phyloP scores from a whole-genome alignment of 2,113 vertebrate species.

The Leptocoma aspasia region DNA sequence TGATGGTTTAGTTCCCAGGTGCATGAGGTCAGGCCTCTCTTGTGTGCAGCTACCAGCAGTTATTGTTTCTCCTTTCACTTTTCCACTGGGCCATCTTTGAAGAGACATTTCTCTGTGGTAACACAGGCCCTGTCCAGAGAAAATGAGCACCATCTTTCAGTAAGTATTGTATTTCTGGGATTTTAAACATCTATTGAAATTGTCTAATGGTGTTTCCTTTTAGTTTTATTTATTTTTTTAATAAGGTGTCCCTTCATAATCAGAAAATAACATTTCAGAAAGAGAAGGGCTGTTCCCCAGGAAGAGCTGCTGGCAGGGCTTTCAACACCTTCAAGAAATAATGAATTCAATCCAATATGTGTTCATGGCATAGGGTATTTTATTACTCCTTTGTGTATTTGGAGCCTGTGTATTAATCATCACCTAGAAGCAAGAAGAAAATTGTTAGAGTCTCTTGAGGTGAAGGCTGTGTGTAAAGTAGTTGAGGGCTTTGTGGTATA shows the following conservation, averaged over 20 bases:
- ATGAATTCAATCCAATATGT: conserved; percentile 15
- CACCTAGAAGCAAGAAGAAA: conserved; percentile 30
- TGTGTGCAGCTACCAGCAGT: not conserved
- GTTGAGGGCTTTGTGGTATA: conserved; percentile 14
- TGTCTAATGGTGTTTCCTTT: not conserved
- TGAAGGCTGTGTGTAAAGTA: conserved; percentile 10
- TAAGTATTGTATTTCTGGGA: not conserved
- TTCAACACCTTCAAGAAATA: conserved; percentile 3
- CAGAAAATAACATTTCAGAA: not conserved
- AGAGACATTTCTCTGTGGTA: not conserved
- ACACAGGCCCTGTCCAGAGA: not conserved
- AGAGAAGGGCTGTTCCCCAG: not conserved
- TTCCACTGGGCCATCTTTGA: not conserved
- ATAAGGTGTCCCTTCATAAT: not conserved
- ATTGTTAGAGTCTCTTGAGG: conserved; percentile 36
- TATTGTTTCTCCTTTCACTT: not conserved
- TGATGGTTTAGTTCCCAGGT: not conserved
- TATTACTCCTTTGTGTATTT: conserved; percentile 18
- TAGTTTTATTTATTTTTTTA: not conserved
- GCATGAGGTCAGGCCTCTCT: not conserved
- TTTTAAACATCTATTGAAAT: not conserved
- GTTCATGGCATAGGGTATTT: not conserved
- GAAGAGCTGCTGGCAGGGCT: not conserved
- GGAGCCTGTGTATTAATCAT: conserved; percentile 42
- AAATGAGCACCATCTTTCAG: not conserved